These are phyloP conservation scores for Calliopum simillimum DNA, from an alignment of 2,888 invertebrate genomes.

Conservation along the genomic window DNA sequence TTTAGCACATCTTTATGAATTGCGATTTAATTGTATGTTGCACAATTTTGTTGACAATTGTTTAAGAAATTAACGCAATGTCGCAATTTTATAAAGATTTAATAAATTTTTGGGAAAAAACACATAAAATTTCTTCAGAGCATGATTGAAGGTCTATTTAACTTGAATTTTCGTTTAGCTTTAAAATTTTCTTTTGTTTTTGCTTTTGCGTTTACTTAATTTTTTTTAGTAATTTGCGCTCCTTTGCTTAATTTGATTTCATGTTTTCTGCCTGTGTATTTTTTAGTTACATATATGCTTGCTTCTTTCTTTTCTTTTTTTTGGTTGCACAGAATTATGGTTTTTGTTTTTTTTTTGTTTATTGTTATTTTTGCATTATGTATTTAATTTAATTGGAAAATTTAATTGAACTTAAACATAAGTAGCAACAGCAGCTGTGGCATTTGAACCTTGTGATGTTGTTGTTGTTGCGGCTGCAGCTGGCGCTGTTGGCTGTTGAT, in stretches of 20 bases:
- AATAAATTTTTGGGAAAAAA: conserved; percentile 4
- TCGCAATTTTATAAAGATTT: conserved; percentile 2
- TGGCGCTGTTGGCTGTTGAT: conserved; percentile 66
- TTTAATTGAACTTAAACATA: conserved; percentile 70
- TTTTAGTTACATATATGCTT: conserved; percentile 42
- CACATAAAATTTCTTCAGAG: conserved; percentile 11
- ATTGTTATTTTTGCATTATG: conserved; percentile 35
- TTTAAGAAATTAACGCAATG: no score
- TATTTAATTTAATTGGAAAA: conserved; percentile 23
- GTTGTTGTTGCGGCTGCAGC: conserved; percentile 52
- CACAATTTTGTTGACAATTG: no score
- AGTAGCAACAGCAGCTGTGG: conserved; percentile 71
- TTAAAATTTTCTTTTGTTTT: not conserved
- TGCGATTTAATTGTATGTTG: no score
- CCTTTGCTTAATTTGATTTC: no score
- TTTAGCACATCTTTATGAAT: not conserved
- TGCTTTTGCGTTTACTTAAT: conserved; percentile 2
- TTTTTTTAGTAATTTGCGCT: no score
- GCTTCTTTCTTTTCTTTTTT: conserved; percentile 42
- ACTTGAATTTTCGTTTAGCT: not conserved
- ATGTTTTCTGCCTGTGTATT: conserved; percentile 21
- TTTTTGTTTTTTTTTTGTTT: conserved; percentile 29
- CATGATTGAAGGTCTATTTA: not conserved
- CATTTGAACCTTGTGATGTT: conserved; percentile 45
- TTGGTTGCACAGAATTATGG: no score